A percentile compares a stretch with the other conserved stretches of the same genome.
Conservation (phyloP, 2,113 vertebrate genomes). For the Pleuronectes platessa region DNA sequence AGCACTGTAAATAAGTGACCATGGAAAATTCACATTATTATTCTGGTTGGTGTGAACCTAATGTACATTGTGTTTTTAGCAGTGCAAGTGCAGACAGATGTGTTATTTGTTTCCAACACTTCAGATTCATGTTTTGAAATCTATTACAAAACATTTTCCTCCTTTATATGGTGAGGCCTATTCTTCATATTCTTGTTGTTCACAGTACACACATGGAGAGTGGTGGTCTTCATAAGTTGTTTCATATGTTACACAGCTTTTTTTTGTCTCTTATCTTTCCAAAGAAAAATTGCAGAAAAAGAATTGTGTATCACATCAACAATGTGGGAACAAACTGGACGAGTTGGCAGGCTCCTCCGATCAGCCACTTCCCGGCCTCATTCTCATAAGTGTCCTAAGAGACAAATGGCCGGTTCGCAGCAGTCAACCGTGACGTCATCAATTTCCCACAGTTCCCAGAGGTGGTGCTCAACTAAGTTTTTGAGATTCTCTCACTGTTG, state of each 20-base stretch:
- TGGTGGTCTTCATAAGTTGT: background rate
- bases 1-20: conserved; percentile 30
- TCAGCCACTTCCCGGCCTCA: conserved; percentile 29
- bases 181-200: background rate
- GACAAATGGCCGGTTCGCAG: conserved; percentile 31
- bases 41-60: background rate
- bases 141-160: too few relatives aligned
- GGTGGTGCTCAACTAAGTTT: conserved; percentile 36
- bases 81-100: background rate
- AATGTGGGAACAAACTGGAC: conserved; percentile 42
- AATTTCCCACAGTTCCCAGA: conserved; percentile 57
- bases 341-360: conserved; percentile 3
- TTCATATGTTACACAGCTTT: background rate
- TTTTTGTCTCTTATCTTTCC: background rate
- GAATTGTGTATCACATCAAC: conserved; percentile 2
- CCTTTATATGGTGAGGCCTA: background rate
- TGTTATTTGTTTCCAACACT: background rate
- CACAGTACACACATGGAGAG: background rate
- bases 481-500: conserved; percentile 34
- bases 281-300: background rate
- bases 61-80: conserved; percentile 22
- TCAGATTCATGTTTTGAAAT: too few relatives aligned
- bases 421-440: conserved; percentile 37
- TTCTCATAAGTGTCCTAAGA: conserved; percentile 22
- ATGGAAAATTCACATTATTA: conserved; percentile 39